Conservation (phyloP, 2,113 vertebrate species). For the Cheilinus undulatus region DNA sequence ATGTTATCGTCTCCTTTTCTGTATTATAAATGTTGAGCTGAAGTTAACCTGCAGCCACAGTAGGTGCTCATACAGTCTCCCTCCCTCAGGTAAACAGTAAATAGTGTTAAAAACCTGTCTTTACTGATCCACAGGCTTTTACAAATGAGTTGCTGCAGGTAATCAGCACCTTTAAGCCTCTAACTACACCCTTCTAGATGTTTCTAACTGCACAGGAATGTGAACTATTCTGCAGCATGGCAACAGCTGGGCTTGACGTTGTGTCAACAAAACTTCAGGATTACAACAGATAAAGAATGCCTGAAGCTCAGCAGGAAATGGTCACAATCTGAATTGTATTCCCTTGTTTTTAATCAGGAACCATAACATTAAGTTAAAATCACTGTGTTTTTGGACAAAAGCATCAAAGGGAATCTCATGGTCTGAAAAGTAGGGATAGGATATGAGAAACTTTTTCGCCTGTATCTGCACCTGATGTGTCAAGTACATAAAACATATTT, state of each 20-base stretch:
- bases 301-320: background rate
- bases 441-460: too few species aligned
- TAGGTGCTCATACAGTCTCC: background rate
- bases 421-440: too few species aligned
- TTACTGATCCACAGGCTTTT: background rate
- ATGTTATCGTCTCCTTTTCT: too few species aligned
- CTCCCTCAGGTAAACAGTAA: background rate
- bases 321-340: background rate
- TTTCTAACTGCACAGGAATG: constrained; percentile 29
- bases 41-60: too few species aligned
- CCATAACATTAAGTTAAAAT: too few species aligned
- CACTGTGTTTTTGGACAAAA: too few species aligned
- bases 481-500: too few species aligned
- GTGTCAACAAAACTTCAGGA: background rate
- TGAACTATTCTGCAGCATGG: constrained; percentile 2
- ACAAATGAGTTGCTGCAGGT: background rate
- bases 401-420: too few species aligned
- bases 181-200: background rate
- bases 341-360: too few species aligned
- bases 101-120: background rate
- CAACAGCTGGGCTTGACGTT: background rate
- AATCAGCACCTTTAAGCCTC: background rate
- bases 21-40: background rate
- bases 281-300: background rate
- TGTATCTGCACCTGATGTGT: too few species aligned